A percentile compares a stretch with the other conserved stretches of the same genome.
Evolutionary conservation across 2,888 invertebrate species (phyloP).

Genomic region (Hydrotaea diabolus): DNA sequence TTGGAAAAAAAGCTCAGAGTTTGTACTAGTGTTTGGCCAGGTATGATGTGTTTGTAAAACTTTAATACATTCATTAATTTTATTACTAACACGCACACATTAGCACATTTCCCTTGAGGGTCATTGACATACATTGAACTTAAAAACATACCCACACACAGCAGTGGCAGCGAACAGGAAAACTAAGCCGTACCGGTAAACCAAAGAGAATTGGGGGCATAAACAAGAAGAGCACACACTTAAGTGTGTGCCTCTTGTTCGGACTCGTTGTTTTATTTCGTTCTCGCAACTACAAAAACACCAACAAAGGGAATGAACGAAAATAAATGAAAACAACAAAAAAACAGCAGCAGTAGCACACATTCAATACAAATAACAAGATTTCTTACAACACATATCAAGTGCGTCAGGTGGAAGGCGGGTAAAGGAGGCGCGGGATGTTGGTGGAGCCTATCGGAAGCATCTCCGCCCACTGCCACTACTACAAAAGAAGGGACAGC

Average conservation of each 20-base stretch:
- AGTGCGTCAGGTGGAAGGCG: neutral
- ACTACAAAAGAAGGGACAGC: no score
- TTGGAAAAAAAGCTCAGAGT: conserved; percentile 1
- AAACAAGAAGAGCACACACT: neutral
- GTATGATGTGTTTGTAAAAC: conserved; percentile 39
- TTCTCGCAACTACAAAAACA: neutral
- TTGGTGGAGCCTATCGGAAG: neutral
- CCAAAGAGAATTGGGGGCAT: conserved; percentile 11
- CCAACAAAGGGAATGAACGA: neutral
- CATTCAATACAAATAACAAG: conserved; percentile 14
- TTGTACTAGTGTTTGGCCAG: neutral
- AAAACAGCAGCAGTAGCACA: conserved; percentile 12
- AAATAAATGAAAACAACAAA: neutral
- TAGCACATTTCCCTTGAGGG: conserved; percentile 68
- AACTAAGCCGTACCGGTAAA: neutral
- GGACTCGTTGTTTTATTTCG: neutral
- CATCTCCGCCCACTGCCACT: neutral
- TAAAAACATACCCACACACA: conserved; percentile 19
- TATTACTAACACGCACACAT: conserved; percentile 64
- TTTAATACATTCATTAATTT: conserved; percentile 68
- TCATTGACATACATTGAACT: conserved; percentile 68
- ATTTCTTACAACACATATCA: conserved; percentile 10
- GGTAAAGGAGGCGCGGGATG: no score
- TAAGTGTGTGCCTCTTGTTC: conserved; percentile 3
- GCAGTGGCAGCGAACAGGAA: conserved; percentile 2